Evolutionary conservation across 2,797 vertebrate genomes (phyloP).

Genomic region (Lagodon rhomboides): DNA sequence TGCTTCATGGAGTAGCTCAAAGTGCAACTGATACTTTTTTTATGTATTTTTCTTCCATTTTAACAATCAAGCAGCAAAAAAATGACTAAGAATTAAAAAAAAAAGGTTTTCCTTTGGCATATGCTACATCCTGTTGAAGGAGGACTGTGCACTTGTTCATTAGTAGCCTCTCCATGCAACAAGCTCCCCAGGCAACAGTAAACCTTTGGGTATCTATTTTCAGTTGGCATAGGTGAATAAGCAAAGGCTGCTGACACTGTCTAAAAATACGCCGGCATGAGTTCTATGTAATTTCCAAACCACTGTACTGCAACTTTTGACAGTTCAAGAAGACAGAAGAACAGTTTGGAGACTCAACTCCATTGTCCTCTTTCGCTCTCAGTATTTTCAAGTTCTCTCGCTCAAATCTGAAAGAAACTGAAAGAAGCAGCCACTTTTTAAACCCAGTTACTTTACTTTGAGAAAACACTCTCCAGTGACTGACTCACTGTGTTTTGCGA

Average conservation of each 20-base stretch:
- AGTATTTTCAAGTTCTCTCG: not conserved
- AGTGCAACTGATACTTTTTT: not conserved
- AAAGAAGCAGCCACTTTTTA: no score
- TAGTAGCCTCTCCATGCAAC: conserved; percentile 20
- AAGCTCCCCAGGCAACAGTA: conserved; percentile 16
- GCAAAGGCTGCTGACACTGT: conserved; percentile 16
- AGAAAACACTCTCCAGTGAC: no score
- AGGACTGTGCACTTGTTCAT: not conserved
- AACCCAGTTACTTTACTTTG: no score
- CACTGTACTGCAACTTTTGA: not conserved
- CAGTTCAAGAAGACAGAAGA: not conserved
- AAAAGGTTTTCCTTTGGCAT: not conserved
- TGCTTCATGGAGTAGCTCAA: not conserved
- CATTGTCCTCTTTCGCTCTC: not conserved
- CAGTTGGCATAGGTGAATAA: conserved; percentile 20
- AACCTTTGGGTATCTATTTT: conserved; percentile 38
- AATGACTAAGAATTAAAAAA: not conserved
- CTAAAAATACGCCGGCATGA: conserved; percentile 26
- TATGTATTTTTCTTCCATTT: not conserved
- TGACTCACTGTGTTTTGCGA: not conserved
- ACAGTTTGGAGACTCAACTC: not conserved
- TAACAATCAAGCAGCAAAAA: not conserved
- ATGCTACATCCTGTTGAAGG: not conserved
- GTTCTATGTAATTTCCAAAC: not conserved
- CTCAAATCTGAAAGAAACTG: no score